Base-by-base conservation (phyloP, 2,113 vertebrate genomes). In the Ancistrus triradiatus region DNA sequence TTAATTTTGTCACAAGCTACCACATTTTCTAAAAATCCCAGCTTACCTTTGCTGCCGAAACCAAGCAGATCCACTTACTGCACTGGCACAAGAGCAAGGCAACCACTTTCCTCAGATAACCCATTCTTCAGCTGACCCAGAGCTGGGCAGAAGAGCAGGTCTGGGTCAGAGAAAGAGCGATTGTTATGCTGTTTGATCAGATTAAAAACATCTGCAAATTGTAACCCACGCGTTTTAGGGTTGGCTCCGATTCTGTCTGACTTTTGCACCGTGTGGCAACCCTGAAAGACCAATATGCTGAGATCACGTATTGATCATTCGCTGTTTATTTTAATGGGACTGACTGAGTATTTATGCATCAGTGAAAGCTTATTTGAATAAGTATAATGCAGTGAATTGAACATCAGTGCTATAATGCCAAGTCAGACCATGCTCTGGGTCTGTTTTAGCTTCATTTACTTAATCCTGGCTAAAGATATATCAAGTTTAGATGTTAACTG, bases 111-210 rank as follows among this genome's bases (percentile, higher is more conserved):
- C 73, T 81, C 56, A 69, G 49, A 59, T 22, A 6, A 1, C 53
- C 69, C 81, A 85, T 85, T 56, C 59, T 78, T 67, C 35, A 60
- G 63, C 48, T 14, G 1, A 22, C 17, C 27, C 13, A 31, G 21
- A 72, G 46, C 18, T 51, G 33, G 38, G 44, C 37, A 35, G 4
- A 57, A 17, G 17, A 55, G 43, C 44, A 38, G 50, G 7, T 15
- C 17, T 55, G 10, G 14, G 3, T 19, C 14, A 21, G 22, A 3
- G 19, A 15, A 50, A 40, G 25, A 68, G 6, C 7, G 9, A 43
- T 14, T 43, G 65, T 21, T 43, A 37, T 38, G 33, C 52, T 15
- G 7, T 24, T 24, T 22, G 22, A 15, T n/a, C 5, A n/a, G 21
- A 65, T 18, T 14, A 47, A 15, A 33, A 9, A 25, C 25, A 56